Evolutionary conservation across 2,113 vertebrate species (phyloP).

Genomic region (Ibidorhyncha struthersii): DNA sequence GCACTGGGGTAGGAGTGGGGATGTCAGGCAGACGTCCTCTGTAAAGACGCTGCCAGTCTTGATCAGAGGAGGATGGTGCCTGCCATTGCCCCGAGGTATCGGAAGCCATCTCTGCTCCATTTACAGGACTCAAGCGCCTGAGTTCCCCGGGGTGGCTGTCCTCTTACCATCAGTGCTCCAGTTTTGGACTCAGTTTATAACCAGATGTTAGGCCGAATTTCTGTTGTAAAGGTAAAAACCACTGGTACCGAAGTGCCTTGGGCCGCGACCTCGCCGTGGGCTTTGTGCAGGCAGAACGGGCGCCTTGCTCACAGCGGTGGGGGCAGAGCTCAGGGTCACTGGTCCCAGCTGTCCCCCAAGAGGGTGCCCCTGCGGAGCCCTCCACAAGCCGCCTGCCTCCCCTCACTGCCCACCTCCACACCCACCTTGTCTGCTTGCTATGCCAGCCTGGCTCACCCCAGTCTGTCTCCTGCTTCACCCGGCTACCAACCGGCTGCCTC

Average conservation of each 20-base stretch:
- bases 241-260: constrained; percentile 3
- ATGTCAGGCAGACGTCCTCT: constrained; percentile 21
- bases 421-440: background rate
- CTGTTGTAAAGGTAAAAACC: constrained; percentile 69
- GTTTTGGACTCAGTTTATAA: constrained; percentile 70
- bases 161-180: constrained; percentile 58
- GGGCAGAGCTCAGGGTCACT: background rate
- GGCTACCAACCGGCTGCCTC: background rate
- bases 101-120: constrained; percentile 73
- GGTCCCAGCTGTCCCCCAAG: background rate
- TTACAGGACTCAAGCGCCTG: constrained; percentile 70
- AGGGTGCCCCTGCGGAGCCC: background rate
- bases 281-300: constrained; percentile 2
- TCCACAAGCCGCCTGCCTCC: background rate
- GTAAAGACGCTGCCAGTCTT: background rate
- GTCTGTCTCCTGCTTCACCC: constrained; percentile 12
- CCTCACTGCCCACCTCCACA: background rate
- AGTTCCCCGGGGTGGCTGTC: constrained; percentile 64
- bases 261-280: constrained; percentile 6
- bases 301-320: background rate
- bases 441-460: background rate
- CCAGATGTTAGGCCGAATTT: constrained; percentile 73
- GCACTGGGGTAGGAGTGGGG: constrained; percentile 12
- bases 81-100: constrained; percentile 54
- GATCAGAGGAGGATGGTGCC: constrained; percentile 16